phyloP scores from a whole-genome alignment of 2,888 invertebrate genomes.

The Taphrorychus bicolor region DNA sequence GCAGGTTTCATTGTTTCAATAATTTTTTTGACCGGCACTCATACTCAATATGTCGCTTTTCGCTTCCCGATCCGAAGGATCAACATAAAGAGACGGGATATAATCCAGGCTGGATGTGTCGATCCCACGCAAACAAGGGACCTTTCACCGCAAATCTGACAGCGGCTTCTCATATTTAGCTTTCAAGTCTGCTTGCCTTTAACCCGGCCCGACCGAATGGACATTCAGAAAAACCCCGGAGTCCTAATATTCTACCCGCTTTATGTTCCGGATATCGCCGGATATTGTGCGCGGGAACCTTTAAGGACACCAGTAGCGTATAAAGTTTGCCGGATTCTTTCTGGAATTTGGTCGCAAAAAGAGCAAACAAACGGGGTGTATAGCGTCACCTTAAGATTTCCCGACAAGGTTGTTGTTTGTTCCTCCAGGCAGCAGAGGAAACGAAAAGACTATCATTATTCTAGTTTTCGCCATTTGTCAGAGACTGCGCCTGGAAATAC shows the following conservation, averaged over 20 bases:
- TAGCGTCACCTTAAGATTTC: background rate
- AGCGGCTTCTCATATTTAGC: conserved; percentile 23
- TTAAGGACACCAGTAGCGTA: background rate
- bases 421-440: background rate
- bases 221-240: conserved; percentile 16
- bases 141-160: conserved; percentile 17
- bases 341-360: background rate
- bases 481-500: conserved; percentile 10
- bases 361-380: background rate
- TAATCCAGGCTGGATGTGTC: conserved; percentile 12
- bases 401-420: background rate
- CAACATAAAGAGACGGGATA: background rate
- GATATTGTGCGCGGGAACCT: no score
- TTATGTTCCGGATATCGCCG: background rate
- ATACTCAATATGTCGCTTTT: background rate
- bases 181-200: conserved; percentile 7
- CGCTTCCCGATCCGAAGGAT: conserved; percentile 1
- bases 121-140: conserved; percentile 26
- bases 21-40: background rate
- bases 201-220: conserved; percentile 5
- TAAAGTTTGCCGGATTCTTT: background rate
- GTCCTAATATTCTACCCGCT: conserved; percentile 9
- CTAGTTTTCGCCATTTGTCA: conserved; percentile 14
- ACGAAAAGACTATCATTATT: conserved; percentile 2
- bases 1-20: background rate